These are phyloP conservation scores for Homarus gammarus DNA, from an alignment of 2,888 invertebrate genomes.

Conservation along the genomic window DNA sequence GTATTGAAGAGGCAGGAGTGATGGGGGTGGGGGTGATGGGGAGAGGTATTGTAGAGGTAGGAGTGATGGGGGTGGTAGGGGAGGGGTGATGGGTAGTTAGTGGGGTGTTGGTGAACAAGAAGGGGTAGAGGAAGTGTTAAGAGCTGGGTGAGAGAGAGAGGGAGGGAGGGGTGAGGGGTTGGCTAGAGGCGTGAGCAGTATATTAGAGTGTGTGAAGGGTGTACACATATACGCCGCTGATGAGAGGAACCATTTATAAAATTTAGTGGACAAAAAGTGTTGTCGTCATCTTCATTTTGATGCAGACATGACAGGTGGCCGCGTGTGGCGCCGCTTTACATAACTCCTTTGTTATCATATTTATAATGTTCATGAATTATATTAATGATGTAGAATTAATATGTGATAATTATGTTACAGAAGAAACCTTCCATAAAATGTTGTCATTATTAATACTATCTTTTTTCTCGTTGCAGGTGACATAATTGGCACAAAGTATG, in stretches of 20 bases:
- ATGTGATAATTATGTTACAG: too few species aligned
- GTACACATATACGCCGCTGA: conserved; percentile 5
- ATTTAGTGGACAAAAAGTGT: conserved; percentile 8
- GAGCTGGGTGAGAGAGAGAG: not conserved
- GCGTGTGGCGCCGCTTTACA: conserved; percentile 22
- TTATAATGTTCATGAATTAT: not conserved
- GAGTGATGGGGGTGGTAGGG: too few species aligned
- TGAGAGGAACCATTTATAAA: conserved; percentile 30
- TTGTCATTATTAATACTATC: not conserved
- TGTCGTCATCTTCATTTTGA: conserved; percentile 49
- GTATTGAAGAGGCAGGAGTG: too few species aligned
- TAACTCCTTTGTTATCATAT: not conserved
- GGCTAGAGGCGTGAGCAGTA: not conserved
- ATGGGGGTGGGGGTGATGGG: too few species aligned
- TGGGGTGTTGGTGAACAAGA: too few species aligned
- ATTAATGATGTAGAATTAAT: not conserved
- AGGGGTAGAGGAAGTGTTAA: not conserved
- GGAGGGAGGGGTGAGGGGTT: not conserved
- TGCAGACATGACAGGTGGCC: conserved; percentile 43
- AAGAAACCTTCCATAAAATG: not conserved
- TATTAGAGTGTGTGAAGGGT: not conserved
- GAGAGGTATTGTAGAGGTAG: too few species aligned
- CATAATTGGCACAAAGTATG: conserved; percentile 39
- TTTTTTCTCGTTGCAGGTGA: conserved; percentile 37
- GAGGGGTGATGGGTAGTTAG: too few species aligned